phyloP scores from a whole-genome alignment of 2,113 vertebrate genomes.

The Vulpes lagopus region DNA sequence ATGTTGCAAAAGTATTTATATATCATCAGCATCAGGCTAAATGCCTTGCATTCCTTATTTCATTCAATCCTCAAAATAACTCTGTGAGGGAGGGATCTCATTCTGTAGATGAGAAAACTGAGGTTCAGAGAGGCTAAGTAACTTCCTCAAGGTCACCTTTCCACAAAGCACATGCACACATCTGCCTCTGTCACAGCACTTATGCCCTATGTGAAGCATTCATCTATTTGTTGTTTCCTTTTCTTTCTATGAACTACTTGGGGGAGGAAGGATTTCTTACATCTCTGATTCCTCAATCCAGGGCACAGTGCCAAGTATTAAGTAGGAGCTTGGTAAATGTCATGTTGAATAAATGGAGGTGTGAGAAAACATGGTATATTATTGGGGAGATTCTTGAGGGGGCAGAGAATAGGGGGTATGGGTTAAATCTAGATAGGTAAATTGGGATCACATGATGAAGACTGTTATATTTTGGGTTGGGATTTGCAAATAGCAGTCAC shows the following conservation, averaged over 20 bases:
- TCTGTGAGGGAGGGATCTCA: background rate
- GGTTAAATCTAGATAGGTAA: background rate
- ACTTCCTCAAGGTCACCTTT: background rate
- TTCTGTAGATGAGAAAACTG: background rate
- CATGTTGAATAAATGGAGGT: constrained; percentile 13
- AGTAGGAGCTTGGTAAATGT: background rate
- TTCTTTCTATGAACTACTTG: background rate
- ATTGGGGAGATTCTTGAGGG: background rate
- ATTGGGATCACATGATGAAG: background rate
- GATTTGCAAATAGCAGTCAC: background rate
- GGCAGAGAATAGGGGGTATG: background rate
- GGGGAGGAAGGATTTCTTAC: background rate
- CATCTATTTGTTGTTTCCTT: background rate
- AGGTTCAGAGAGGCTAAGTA: background rate
- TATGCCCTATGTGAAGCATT: background rate
- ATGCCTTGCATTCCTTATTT: background rate
- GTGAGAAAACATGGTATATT: background rate
- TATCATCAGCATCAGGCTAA: background rate
- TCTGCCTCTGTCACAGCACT: background rate
- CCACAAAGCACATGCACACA: background rate
- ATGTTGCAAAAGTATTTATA: background rate
- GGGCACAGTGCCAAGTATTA: background rate
- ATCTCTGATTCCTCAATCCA: background rate
- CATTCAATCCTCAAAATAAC: background rate
- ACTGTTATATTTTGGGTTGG: background rate